Percentiles rank a stretch among this genome's conserved stretches.
phyloP scores from a whole-genome alignment of 1,140 invertebrate species.

The Drosophila lini region DNA sequence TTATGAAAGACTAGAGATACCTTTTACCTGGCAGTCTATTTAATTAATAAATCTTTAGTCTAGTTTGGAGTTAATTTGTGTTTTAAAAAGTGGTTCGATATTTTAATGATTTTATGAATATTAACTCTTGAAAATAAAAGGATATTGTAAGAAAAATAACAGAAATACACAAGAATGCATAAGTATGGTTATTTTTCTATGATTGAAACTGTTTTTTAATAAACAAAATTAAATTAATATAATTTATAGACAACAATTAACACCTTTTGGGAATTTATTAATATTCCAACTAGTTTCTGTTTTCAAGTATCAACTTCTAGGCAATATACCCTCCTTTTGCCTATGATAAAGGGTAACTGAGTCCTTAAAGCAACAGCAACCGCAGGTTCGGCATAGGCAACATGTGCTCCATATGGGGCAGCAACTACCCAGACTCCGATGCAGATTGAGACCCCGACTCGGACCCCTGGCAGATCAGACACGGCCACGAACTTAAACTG shows the following conservation, averaged over 20 bases:
- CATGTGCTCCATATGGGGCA: slow-evolving; percentile 49
- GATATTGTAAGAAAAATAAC: neutral
- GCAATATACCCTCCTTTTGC: neutral
- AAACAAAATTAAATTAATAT: too few species aligned
- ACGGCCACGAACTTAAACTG: slow-evolving; percentile 15
- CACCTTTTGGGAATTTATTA: neutral
- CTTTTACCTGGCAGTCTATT: neutral
- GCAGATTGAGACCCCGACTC: slow-evolving; percentile 10
- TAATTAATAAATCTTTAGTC: too few species aligned
- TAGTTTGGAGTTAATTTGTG: neutral
- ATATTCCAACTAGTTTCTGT: neutral
- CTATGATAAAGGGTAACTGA: slow-evolving; percentile 5
- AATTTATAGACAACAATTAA: neutral
- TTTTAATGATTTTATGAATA: too few species aligned
- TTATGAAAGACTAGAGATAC: neutral
- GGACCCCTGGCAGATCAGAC: slow-evolving; percentile 23
- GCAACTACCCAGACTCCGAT: slow-evolving; percentile 4
- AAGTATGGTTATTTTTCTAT: too few species aligned
- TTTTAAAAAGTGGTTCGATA: neutral
- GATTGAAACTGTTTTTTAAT: too few species aligned
- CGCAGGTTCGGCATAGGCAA: neutral
- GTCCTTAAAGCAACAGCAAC: slow-evolving; percentile 6
- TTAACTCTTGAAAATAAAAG: neutral
- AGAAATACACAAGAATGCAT: neutral
- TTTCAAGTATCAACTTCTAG: too few species aligned